A percentile compares a stretch with the other conserved stretches of the same genome.
These are phyloP conservation scores for Phaenicophaeus curvirostris DNA, from an alignment of 2,797 vertebrate species.

Conservation along the genomic window DNA sequence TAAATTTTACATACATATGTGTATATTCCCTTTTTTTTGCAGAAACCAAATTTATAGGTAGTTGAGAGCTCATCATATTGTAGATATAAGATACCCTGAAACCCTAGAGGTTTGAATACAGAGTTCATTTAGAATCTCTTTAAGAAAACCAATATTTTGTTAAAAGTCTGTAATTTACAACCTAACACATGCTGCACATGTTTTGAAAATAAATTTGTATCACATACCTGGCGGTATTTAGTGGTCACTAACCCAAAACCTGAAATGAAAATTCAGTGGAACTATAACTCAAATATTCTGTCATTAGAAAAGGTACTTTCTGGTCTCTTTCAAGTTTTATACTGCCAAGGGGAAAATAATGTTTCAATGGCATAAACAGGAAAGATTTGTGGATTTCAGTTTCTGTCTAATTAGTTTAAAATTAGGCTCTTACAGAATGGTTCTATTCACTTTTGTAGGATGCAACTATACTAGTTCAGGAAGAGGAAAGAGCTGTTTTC, in stretches of 20 bases:
- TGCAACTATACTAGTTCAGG: neutral
- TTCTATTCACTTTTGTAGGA: neutral
- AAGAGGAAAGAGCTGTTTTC: neutral
- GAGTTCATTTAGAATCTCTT: neutral
- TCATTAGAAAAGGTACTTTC: neutral
- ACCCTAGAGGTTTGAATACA: neutral
- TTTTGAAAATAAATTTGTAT: neutral
- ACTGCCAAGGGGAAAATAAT: neutral
- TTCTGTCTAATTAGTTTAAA: neutral
- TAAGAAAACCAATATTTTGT: neutral
- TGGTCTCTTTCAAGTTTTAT: neutral
- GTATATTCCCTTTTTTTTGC: neutral
- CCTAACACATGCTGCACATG: neutral
- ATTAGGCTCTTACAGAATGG: accelerated
- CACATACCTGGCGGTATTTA: neutral
- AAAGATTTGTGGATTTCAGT: neutral
- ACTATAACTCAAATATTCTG: neutral
- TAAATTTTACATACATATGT: neutral
- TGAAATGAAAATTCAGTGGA: neutral
- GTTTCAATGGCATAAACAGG: neutral
- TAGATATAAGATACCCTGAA: neutral
- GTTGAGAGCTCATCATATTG: neutral
- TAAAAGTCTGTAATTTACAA: neutral
- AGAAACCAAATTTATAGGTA: neutral
- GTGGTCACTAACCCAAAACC: neutral